These are phyloP conservation scores for Diachrysia chrysitis DNA, from an alignment of 2,888 invertebrate species.

Conservation along the genomic window DNA sequence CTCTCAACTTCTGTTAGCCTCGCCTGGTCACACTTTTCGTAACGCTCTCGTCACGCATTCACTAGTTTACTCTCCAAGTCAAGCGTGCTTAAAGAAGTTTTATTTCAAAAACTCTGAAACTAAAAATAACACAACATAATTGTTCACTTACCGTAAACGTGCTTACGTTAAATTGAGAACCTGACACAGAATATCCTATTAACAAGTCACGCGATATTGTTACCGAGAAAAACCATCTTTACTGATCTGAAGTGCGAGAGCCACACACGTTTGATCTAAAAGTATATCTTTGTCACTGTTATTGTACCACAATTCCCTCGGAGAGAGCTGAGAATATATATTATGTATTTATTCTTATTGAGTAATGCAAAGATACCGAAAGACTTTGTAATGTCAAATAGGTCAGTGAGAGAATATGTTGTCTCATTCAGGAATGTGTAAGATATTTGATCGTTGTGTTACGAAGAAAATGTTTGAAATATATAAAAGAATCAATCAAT, in stretches of 20 bases:
- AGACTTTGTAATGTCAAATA: slow-evolving; percentile 36
- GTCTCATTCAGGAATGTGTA: background rate
- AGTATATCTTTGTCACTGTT: slow-evolving; percentile 31
- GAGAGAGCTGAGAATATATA: slow-evolving; percentile 26
- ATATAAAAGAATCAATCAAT: no score
- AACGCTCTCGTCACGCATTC: no score
- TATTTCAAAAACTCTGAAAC: no score
- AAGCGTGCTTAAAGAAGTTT: no score
- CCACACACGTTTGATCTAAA: slow-evolving; percentile 36
- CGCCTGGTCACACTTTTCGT: no score
- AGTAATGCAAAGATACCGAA: slow-evolving; percentile 45
- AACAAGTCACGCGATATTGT: background rate
- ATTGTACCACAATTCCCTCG: slow-evolving; percentile 29
- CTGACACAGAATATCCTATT: background rate
- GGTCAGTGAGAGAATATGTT: slow-evolving; percentile 12
- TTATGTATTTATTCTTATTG: slow-evolving; percentile 41
- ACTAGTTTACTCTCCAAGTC: no score
- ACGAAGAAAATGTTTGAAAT: no score
- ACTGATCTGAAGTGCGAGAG: slow-evolving; percentile 5
- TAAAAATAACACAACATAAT: background rate
- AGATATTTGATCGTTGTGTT: no score
- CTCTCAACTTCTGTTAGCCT: no score
- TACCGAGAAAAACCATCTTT: background rate
- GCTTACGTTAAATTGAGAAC: background rate
- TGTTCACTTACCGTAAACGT: background rate